Base-by-base conservation (phyloP, 2,797 vertebrate species). In the Pseudomugil tenellus region DNA sequence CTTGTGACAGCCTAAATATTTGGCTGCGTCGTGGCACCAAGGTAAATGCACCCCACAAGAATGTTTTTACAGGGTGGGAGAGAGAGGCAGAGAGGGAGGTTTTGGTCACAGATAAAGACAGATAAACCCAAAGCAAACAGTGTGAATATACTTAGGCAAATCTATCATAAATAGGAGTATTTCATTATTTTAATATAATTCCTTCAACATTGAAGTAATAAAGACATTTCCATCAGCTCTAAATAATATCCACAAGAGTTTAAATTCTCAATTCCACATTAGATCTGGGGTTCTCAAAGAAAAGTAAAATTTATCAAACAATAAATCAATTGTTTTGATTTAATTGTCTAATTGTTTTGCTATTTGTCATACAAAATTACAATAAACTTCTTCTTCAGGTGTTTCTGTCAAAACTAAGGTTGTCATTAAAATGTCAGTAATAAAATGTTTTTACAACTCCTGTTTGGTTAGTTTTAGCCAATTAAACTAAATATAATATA, bases 1-100 rank as follows among this genome's bases (percentile, higher is more conserved):
- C 58, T 58, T 77, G 62, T 91, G 91, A 91, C 91, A 92, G 87
- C 86, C 87, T 91, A 92, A 92, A 92, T 92, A 92, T 92, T 92
- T 92, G 90, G 84, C 90, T 81, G 87, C 35, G 82, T 90, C 86
- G 62, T 62, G 85, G 89, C 85, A 91, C 87, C 88, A 87, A 92
- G 88, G 88, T 91, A 91, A 91, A 91, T 83, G 87, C 84, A 76
- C 80, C 89, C 85, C 64, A 43, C 88, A 87, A 90, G 86, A 92
- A 89, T 92, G 90, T 92, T 92, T 92, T 90, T 83, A 86, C 63
- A 91, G 82, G 74, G 83, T 6, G 51, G 56, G 62, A 73, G 81
- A 67, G 74, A 48, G 52, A 32, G 63, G 35, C 70, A 53, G 54
- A n/a, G 81, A 63, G 53, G 34, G 58, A 62, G 70, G 51, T 58